Percentiles rank a stretch among this genome's conserved stretches.
Evolutionary conservation across 2,888 invertebrate genomes (phyloP).

Genomic region (Auanema freiburgensis): DNA sequence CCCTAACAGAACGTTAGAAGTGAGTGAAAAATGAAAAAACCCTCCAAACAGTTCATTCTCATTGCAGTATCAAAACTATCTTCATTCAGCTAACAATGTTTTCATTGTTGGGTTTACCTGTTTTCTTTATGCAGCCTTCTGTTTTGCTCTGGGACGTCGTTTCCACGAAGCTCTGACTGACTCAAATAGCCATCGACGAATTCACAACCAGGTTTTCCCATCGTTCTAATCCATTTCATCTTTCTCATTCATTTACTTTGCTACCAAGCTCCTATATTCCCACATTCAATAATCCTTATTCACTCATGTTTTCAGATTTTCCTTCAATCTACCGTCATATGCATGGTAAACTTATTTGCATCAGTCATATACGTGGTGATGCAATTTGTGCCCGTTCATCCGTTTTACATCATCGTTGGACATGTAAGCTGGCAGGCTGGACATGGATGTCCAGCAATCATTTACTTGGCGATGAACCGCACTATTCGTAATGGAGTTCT

Average conservation of each 20-base stretch:
- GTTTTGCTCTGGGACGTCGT: not conserved
- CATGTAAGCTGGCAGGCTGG: constrained; percentile 21
- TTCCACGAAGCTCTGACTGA: not conserved
- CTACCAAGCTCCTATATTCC: too few species aligned
- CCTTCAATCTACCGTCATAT: constrained; percentile 19
- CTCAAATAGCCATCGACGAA: not conserved
- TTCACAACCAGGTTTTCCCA: constrained; percentile 4
- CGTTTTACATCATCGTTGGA: constrained; percentile 12
- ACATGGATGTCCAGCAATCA: constrained; percentile 18
- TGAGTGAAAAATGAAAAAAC: not conserved
- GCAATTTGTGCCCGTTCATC: constrained; percentile 9
- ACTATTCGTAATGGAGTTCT: constrained; percentile 10
- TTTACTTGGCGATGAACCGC: constrained; percentile 16
- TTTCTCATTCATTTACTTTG: too few species aligned
- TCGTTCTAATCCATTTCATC: too few species aligned
- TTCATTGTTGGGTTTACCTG: not conserved
- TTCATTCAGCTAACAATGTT: not conserved
- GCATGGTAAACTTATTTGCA: constrained; percentile 14
- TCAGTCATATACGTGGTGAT: constrained; percentile 21
- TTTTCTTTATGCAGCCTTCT: not conserved
- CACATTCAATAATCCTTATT: not conserved
- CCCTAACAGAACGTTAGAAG: not conserved
- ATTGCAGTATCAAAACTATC: not conserved
- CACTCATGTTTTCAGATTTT: constrained; percentile 15
- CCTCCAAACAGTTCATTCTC: not conserved